These are phyloP conservation scores for Apodemia mormo DNA, from an alignment of 2,888 invertebrate genomes.

Conservation along the genomic window DNA sequence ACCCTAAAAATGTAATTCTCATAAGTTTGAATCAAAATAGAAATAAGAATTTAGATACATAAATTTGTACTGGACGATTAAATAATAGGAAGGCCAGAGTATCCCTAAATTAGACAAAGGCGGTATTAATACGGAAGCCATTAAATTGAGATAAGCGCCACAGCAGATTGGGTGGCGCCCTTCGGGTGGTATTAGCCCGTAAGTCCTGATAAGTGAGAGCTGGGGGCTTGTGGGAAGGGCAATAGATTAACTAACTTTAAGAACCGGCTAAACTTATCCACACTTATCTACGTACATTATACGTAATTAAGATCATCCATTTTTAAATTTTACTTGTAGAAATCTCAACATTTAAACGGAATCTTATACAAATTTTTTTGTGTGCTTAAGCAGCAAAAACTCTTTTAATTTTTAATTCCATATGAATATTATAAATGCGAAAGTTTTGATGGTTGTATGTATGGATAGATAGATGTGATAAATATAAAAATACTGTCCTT, in stretches of 20 bases:
- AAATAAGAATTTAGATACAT: constrained; percentile 42
- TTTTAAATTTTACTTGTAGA: not conserved
- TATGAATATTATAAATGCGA: too few species aligned
- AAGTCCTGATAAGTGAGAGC: constrained; percentile 77
- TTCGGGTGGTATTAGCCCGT: constrained; percentile 75
- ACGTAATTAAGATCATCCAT: not conserved
- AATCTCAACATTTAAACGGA: not conserved
- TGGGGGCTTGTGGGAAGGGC: constrained; percentile 57
- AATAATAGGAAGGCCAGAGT: constrained; percentile 60
- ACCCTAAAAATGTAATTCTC: not conserved
- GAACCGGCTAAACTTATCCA: constrained; percentile 22
- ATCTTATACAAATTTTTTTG: too few species aligned
- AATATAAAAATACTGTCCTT: too few species aligned
- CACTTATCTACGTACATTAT: not conserved
- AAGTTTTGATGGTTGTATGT: too few species aligned
- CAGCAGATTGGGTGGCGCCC: constrained; percentile 78
- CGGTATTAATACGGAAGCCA: constrained; percentile 80
- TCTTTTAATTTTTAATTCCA: too few species aligned
- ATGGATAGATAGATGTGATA: too few species aligned
- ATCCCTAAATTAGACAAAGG: constrained; percentile 77
- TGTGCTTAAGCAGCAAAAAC: too few species aligned
- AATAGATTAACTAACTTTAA: constrained; percentile 53
- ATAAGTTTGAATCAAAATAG: not conserved
- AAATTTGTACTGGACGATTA: constrained; percentile 73
- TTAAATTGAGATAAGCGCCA: constrained; percentile 79